phyloP scores from a whole-genome alignment of 2,797 vertebrate genomes.

The Gymnodraco acuticeps region DNA sequence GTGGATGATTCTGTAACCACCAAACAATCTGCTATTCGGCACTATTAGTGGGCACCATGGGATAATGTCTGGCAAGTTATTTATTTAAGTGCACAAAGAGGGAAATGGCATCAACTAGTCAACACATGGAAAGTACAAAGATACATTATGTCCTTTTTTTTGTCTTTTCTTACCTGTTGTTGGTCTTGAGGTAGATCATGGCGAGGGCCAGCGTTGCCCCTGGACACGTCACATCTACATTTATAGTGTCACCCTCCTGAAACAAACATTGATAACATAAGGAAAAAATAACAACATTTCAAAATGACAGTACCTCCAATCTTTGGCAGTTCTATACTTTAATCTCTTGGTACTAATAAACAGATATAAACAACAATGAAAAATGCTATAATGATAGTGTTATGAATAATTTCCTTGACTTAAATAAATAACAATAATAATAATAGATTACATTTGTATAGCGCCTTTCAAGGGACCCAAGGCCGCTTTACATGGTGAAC shows the following conservation, averaged over 20 bases:
- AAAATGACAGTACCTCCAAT: too few species aligned
- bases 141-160: not conserved
- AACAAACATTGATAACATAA: not conserved
- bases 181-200: slow-evolving; percentile 99
- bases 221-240: slow-evolving; percentile 97
- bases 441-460: too few species aligned
- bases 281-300: not conserved
- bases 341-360: too few species aligned
- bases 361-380: too few species aligned
- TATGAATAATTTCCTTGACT: not conserved
- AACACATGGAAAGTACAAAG: not conserved
- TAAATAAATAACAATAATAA: not conserved
- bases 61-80: not conserved
- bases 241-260: slow-evolving; percentile 98
- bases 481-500: too few species aligned
- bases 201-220: slow-evolving; percentile 96
- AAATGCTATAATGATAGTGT: not conserved
- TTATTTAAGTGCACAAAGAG: not conserved
- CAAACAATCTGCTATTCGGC: too few species aligned
- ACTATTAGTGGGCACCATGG: too few species aligned
- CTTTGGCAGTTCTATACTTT: too few species aligned
- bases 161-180: slow-evolving; percentile 90
- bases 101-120: not conserved
- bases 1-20: not conserved
- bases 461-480: too few species aligned